Conservation (phyloP, 2,888 invertebrate species). For the Tortricodes alternella region DNA sequence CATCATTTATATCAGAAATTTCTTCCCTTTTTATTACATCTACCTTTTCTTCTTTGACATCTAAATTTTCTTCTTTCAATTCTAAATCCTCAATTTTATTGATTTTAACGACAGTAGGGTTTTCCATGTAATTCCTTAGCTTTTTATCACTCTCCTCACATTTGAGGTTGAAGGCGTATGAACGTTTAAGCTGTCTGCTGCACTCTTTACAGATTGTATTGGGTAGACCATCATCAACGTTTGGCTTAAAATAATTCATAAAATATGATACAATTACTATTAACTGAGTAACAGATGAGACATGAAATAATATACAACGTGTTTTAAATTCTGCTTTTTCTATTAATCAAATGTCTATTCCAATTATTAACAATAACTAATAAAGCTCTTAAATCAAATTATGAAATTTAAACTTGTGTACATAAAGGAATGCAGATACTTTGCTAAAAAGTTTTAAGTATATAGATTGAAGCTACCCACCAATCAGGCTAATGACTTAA, state of each 20-base stretch:
- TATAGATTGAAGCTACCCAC: slow-evolving; percentile 1
- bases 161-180: slow-evolving; percentile 61
- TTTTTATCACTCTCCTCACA: slow-evolving; percentile 66
- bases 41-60: slow-evolving; percentile 12
- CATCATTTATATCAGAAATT: background rate
- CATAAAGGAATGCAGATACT: no score
- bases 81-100: background rate
- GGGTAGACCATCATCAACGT: slow-evolving; percentile 62
- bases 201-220: slow-evolving; percentile 70
- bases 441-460: background rate
- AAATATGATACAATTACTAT: slow-evolving; percentile 17
- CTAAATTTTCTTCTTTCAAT: background rate
- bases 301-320: no score
- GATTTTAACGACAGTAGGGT: slow-evolving; percentile 13
- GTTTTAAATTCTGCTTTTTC: no score
- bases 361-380: no score
- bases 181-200: slow-evolving; percentile 58
- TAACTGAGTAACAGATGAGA: no score
- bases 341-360: no score
- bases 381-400: no score
- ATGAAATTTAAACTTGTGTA: no score
- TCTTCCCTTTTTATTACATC: slow-evolving; percentile 13
- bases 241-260: slow-evolving; percentile 51
- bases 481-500: background rate
- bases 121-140: slow-evolving; percentile 46